phyloP scores from a whole-genome alignment of 2,888 invertebrate species.

The Spilarctia lutea region DNA sequence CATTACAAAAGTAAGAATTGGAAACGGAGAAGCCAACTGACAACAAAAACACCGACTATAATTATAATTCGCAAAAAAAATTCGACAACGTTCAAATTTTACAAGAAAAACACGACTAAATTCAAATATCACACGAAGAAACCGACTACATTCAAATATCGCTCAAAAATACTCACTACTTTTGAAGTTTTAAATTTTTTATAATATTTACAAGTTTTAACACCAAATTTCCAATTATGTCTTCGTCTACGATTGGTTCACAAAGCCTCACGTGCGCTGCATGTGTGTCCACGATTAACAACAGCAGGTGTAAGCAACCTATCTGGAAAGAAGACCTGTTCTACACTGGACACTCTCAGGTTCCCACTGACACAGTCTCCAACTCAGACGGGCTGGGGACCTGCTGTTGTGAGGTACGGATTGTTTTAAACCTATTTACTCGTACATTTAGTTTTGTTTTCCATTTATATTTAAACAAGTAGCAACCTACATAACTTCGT shows the following conservation, averaged over 20 bases:
- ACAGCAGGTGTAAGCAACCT: background rate
- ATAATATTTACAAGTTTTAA: background rate
- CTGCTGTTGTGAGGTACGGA: slow-evolving; percentile 4
- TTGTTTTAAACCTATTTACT: background rate
- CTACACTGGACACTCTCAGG: slow-evolving; percentile 6
- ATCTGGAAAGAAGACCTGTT: slow-evolving; percentile 7
- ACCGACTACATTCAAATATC: background rate
- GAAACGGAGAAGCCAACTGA: background rate
- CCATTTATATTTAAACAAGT: too few species aligned
- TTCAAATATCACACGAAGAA: background rate
- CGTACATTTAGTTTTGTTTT: too few species aligned
- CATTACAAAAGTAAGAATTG: background rate
- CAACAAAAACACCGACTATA: background rate
- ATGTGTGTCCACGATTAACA: background rate
- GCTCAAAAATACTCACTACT: background rate
- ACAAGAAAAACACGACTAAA: background rate
- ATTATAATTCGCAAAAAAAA: background rate
- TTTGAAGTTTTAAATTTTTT: background rate
- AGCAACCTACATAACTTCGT: too few species aligned
- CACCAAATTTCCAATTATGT: background rate
- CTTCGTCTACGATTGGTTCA: background rate
- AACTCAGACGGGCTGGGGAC: background rate
- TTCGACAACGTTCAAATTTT: background rate
- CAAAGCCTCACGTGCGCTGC: background rate
- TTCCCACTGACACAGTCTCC: background rate